phyloP scores from a whole-genome alignment of 2,797 vertebrate genomes.

The Microcaecilia unicolor region DNA sequence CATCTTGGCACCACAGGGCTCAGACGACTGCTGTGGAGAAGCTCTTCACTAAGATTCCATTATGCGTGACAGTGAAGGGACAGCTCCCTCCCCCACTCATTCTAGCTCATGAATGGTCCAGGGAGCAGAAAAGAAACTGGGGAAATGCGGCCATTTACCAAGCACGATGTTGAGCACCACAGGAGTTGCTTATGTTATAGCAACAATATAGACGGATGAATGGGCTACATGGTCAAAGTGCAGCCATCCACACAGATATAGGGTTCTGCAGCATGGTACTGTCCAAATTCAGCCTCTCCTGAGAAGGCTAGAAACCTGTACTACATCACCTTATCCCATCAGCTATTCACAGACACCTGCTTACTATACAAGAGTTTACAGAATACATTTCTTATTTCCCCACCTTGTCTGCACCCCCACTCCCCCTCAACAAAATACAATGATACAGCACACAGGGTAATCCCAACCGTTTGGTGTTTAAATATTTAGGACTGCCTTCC shows the following conservation, averaged over 20 bases:
- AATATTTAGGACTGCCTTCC: constrained; percentile 38
- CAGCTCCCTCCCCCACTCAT: too few relatives aligned
- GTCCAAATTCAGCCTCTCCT: too few relatives aligned
- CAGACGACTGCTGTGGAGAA: too few relatives aligned
- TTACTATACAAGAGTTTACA: constrained; percentile 45
- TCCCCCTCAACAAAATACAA: constrained; percentile 48
- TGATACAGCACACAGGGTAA: constrained; percentile 53
- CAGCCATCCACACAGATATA: constrained; percentile 22
- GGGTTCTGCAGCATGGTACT: constrained; percentile 16
- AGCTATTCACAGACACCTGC: constrained; percentile 2
- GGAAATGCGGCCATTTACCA: constrained; percentile 44
- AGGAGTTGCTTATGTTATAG: constrained; percentile 31
- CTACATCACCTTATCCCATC: constrained; percentile 19
- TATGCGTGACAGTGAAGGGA: too few relatives aligned
- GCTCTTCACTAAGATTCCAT: too few relatives aligned
- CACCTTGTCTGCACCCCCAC: too few relatives aligned
- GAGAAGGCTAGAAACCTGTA: constrained; percentile 3
- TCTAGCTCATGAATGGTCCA: too few relatives aligned
- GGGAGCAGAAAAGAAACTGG: constrained; percentile 23
- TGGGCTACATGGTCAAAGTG: constrained; percentile 26
- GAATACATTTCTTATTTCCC: constrained; percentile 47
- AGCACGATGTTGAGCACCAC: constrained; percentile 28
- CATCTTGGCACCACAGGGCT: too few relatives aligned
- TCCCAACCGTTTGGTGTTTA: constrained; percentile 38
- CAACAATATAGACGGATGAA: constrained; percentile 16